phyloP scores from a whole-genome alignment of 2,888 invertebrate genomes.

The Pharmacophagus antenor region DNA sequence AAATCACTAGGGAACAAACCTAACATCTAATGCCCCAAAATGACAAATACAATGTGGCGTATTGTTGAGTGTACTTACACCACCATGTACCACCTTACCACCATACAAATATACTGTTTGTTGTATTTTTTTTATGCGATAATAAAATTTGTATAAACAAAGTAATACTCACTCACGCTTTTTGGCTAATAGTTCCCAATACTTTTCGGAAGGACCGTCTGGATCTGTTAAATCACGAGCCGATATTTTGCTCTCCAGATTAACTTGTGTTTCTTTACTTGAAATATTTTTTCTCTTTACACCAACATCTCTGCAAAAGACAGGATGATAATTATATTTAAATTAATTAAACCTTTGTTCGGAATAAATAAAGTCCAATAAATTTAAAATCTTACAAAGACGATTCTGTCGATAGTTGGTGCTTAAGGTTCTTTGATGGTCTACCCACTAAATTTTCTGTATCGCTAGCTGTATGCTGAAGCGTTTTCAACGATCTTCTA shows the following conservation, averaged over 20 bases:
- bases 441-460: constrained; percentile 90
- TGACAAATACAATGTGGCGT: too few species aligned
- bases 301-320: constrained; percentile 62
- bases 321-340: not conserved
- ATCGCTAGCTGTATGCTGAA: constrained; percentile 86
- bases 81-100: too few species aligned
- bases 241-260: constrained; percentile 78
- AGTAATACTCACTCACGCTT: constrained; percentile 79
- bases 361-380: not conserved
- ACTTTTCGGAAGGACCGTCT: constrained; percentile 85
- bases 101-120: too few species aligned
- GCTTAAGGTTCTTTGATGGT: constrained; percentile 72
- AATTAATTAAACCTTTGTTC: not conserved
- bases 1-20: too few species aligned
- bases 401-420: constrained; percentile 73
- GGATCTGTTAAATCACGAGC: constrained; percentile 86
- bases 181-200: constrained; percentile 89
- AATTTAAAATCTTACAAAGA: constrained; percentile 60
- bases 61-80: too few species aligned
- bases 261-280: constrained; percentile 83
- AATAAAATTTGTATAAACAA: too few species aligned
- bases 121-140: too few species aligned
- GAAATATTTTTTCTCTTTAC: constrained; percentile 72
- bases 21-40: too few species aligned
- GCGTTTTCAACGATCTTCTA: constrained; percentile 86